phyloP scores from a whole-genome alignment of 1,140 invertebrate genomes.

The Chelonus insularis region DNA sequence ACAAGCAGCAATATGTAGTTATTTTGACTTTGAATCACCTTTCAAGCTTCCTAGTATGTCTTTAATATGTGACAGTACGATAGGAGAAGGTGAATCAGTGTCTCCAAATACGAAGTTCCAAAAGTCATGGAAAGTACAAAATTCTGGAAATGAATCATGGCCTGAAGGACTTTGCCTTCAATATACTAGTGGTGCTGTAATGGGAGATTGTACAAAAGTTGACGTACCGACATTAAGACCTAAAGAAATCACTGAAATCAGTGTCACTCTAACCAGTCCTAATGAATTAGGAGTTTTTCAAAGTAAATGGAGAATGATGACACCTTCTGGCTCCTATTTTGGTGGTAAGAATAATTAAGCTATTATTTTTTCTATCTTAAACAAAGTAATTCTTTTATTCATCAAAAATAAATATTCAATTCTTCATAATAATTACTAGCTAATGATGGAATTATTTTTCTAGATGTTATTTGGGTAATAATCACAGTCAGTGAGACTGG shows the following conservation, averaged over 20 bases:
- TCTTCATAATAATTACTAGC: neutral
- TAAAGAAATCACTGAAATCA: constrained; percentile 69
- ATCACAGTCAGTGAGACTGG: constrained; percentile 70
- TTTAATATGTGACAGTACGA: constrained; percentile 75
- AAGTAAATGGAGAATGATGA: constrained; percentile 82
- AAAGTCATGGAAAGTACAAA: constrained; percentile 82
- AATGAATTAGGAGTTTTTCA: constrained; percentile 72
- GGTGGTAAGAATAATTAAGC: no score
- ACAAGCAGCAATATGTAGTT: constrained; percentile 92
- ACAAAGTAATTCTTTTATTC: no score
- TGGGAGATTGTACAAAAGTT: constrained; percentile 64
- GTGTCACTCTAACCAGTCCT: constrained; percentile 73
- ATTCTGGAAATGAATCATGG: constrained; percentile 78
- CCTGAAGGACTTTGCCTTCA: constrained; percentile 75
- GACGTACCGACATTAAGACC: constrained; percentile 67
- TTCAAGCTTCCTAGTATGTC: constrained; percentile 75
- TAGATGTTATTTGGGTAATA: constrained; percentile 73
- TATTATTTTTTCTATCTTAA: no score
- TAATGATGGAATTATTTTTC: constrained; percentile 36
- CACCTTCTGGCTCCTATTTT: constrained; percentile 78
- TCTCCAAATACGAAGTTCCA: constrained; percentile 74
- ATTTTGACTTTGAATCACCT: constrained; percentile 83
- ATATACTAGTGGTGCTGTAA: constrained; percentile 66
- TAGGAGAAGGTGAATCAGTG: constrained; percentile 75
- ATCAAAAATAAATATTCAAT: neutral